Percentiles rank a stretch among this genome's conserved stretches.
phyloP scores from a whole-genome alignment of 2,113 vertebrate genomes.

The Eclectus roratus region DNA sequence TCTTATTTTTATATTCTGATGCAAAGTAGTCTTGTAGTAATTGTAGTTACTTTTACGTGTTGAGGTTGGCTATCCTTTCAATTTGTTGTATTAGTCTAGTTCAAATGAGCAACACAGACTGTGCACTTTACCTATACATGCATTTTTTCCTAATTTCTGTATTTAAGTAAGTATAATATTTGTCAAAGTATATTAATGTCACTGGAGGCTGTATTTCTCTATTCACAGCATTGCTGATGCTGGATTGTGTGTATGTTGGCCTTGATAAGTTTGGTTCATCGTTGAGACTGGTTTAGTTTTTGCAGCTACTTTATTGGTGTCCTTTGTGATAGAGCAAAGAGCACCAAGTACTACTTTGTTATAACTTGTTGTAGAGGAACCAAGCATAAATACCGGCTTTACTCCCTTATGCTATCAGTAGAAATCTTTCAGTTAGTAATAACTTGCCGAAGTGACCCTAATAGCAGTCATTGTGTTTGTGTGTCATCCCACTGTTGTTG shows the following conservation, averaged over 20 bases:
- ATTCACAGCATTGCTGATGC: background rate
- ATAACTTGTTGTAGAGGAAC: background rate
- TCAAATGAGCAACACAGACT: background rate
- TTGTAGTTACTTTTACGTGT: background rate
- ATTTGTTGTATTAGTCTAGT: background rate
- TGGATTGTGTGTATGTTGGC: background rate
- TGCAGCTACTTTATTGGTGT: background rate
- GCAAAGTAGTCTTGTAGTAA: background rate
- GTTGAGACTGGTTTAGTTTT: background rate
- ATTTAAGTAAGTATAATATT: background rate
- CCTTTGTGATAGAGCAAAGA: background rate
- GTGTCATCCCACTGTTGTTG: background rate
- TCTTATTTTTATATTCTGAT: constrained; percentile 25
- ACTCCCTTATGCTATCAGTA: background rate
- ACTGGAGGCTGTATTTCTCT: background rate
- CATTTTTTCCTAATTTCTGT: background rate
- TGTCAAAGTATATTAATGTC: background rate
- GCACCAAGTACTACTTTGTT: background rate
- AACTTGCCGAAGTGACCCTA: background rate
- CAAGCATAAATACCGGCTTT: background rate
- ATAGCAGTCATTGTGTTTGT: background rate
- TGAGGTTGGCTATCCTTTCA: background rate
- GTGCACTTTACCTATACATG: background rate
- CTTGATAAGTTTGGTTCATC: background rate
- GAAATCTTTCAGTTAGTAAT: background rate